Evolutionary conservation across 2,888 invertebrate genomes (phyloP), one percentile per base, ranked within the genome.

Genomic region (Dione juno): DNA sequence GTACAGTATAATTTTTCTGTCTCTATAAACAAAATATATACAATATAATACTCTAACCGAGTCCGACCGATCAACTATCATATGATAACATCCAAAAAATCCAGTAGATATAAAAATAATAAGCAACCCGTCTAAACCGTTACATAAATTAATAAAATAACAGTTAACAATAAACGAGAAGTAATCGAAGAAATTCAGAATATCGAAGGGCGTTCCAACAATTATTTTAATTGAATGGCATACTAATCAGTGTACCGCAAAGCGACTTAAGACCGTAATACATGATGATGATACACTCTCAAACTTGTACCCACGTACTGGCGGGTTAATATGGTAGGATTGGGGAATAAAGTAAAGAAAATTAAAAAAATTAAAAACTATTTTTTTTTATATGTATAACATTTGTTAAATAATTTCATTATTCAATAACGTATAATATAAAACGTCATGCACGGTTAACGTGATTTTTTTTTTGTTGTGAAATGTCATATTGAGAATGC

Each of bases 191-290:
- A 70, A 65, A 66, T 67, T 53, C 35, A 52, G 52, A 3, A 64
- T 58, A 43, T 41, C 16, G 37, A 72, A 70, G 65, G 69, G 59
- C 66, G 67, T 53, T 64, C 41, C 16, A 37, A 40, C 57, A 67
- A 67, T 21, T 57, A 64, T 48, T 67, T 70, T 70, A 73, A 70
- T 70, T 59, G 43, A 73, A 73, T 16, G 70, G 19, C 58, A 67
- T 54, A 67, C 59, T 67, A 67, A 70, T 65, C 65, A 64, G 21
- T 54, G 43, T 54, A 67, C 65, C 70, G 65, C 65, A 57, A 69
- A 43, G 21, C 41, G 54, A 40, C 16, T 40, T 59, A 54, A 40
- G 48, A 48, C 48, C 57, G 16, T 11, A 57, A 57, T 40, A 57
- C 57, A 16, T 40, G 19, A 28, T 28, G 48, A 48, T 16, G 37